Conservation (phyloP, 2,113 vertebrate species). For the Synodontis membranacea region DNA sequence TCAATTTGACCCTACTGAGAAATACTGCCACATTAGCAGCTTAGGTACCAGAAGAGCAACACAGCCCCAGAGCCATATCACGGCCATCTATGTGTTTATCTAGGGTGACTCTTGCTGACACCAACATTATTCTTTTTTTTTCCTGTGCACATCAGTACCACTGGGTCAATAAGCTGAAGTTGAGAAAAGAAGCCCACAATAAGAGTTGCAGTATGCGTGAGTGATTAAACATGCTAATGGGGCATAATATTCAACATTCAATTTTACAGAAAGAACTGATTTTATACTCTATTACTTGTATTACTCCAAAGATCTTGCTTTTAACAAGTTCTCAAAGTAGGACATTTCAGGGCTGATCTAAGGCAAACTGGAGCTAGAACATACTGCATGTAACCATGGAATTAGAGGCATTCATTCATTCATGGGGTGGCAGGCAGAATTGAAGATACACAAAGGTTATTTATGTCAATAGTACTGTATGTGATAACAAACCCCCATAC, state of each 20-base stretch:
- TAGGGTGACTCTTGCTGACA: constrained; percentile 26
- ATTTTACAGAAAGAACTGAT: not conserved
- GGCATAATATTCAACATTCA: constrained; percentile 3
- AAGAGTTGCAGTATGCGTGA: not conserved
- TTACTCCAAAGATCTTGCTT: not conserved
- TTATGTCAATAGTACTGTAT: not conserved
- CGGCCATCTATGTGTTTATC: constrained; percentile 38
- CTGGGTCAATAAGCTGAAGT: constrained; percentile 30
- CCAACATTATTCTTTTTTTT: constrained; percentile 26
- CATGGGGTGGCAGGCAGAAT: not conserved
- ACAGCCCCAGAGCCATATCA: not conserved
- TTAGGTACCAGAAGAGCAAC: not conserved
- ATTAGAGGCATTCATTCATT: not conserved
- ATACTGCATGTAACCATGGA: not conserved
- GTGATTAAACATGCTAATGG: constrained; percentile 14
- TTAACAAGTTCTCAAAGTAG: not conserved
- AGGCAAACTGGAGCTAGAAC: not conserved
- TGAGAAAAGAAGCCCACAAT: constrained; percentile 19
- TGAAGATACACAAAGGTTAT: not conserved
- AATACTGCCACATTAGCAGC: constrained; percentile 31
- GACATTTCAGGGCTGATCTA: not conserved
- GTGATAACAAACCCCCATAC: not conserved
- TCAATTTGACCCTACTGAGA: constrained; percentile 27
- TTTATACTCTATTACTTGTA: not conserved
- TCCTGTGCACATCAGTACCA: constrained; percentile 3